A percentile compares a stretch with the other conserved stretches of the same genome.
Conservation (phyloP, 2,113 vertebrate genomes). For the Urocynchramus pylzowi region DNA sequence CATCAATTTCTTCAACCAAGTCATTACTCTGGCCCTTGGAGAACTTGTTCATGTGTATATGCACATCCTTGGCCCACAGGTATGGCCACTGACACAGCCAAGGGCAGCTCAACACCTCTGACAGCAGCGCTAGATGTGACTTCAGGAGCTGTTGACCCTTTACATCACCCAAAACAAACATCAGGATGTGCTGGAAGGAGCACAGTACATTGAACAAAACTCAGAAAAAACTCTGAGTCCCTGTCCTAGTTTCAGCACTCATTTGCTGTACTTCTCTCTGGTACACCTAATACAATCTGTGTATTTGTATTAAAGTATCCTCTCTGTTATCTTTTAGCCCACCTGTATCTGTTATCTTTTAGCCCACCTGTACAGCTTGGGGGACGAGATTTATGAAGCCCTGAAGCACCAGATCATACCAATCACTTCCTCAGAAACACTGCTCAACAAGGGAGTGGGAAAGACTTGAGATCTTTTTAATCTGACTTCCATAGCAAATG, state of each 20-base stretch:
- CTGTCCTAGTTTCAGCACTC: neutral
- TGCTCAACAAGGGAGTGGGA: neutral
- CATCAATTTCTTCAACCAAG: neutral
- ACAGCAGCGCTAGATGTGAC: neutral
- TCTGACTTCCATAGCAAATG: neutral
- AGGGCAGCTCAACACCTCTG: conserved; percentile 15
- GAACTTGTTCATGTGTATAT: neutral
- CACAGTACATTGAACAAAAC: neutral
- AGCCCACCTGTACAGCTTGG: neutral
- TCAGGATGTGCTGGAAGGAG: neutral
- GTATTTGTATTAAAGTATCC: neutral
- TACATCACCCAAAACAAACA: neutral
- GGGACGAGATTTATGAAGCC: neutral
- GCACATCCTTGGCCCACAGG: conserved; percentile 3
- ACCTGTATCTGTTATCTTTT: neutral
- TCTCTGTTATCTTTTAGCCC: neutral
- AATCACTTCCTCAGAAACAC: neutral
- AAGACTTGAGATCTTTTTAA: neutral
- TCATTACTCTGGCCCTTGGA: neutral
- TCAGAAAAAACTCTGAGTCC: neutral
- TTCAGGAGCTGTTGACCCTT: neutral
- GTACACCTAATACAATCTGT: neutral
- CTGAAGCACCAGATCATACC: neutral
- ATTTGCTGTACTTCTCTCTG: neutral
- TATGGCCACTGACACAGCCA: neutral